Base-by-base conservation (phyloP, 2,113 vertebrate genomes). In the Axis porcinus region DNA sequence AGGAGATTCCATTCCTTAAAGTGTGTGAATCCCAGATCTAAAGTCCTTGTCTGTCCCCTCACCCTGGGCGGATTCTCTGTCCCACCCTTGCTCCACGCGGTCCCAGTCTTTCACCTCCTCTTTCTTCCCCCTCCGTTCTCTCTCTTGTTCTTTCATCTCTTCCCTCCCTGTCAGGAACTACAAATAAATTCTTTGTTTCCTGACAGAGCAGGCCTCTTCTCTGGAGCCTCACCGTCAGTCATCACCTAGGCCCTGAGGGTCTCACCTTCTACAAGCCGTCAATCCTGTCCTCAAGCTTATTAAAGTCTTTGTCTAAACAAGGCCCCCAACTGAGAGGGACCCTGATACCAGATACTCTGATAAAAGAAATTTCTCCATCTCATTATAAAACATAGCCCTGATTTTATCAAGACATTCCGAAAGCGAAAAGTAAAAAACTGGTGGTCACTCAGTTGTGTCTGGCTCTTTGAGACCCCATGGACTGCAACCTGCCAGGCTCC, bases 401-500 rank as follows among this genome's bases (percentile, higher is more conserved):
- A 45, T 86, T 96, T 82, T 90, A 50, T 89, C 57, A 67, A 67
- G 47, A 52, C 16, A 55, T 10, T 95, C 76, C 33, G 96, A 55
- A 92, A 76, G 70, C 43, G 36, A 43, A 27, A 76, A 76, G 70
- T 43, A 6, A 70, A 36, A 58, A 40, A 6, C n/a, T 74, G 2
- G 13, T 43, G 23, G 12, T 76, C 23, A 76, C 23, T 76, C 70
- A 76, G 70, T 43, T 1, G 0, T 27, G 12, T 76, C 70, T 76
- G 36, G 40, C 40, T 76, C 23, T 25, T 43, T 25, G 23, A 27
- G 70, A 76, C 70, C 40, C 70, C 12, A 0, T 76, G 23, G 40
- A 76, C 70, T 76, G 70, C 23, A 43, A 3, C 70, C 40, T 27
- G 36, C 70, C 70, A 76, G 70, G 40, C 36, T 76, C 70, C 40